Evolutionary conservation across 2,113 vertebrate genomes (phyloP).

Genomic region (Antigone vipio): DNA sequence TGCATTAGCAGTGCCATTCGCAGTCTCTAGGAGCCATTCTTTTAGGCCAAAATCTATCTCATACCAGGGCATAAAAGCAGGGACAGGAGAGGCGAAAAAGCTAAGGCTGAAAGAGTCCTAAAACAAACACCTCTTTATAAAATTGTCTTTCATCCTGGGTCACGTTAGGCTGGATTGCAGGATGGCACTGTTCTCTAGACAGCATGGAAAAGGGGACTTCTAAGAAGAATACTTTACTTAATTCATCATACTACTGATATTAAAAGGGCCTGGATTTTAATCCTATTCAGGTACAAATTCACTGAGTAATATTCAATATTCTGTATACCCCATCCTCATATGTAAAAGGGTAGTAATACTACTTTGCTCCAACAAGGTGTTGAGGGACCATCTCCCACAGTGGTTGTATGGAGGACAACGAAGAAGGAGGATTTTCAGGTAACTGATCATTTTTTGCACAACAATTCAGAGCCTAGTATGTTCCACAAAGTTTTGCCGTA

Average conservation of each 20-base stretch:
- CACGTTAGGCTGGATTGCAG: not conserved
- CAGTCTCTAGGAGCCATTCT: not conserved
- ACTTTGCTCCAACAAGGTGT: not conserved
- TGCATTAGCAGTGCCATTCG: not conserved
- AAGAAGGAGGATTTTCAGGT: not conserved
- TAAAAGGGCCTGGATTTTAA: not conserved
- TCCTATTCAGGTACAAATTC: not conserved
- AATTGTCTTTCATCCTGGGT: not conserved
- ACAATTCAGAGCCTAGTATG: not conserved
- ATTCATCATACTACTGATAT: not conserved
- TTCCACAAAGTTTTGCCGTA: not conserved
- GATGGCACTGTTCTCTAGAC: not conserved
- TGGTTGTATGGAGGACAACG: not conserved
- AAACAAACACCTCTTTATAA: not conserved
- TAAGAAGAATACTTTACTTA: not conserved
- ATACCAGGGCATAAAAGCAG: not conserved
- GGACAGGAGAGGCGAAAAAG: not conserved
- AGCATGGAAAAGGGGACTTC: not conserved
- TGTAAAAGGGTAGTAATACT: not conserved
- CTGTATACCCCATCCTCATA: fast-evolving
- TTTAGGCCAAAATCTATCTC: not conserved
- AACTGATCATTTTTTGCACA: not conserved
- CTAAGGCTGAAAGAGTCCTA: not conserved
- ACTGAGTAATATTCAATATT: not conserved
- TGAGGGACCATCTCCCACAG: not conserved